Percentiles rank a stretch among this genome's conserved stretches.
Conservation (phyloP, 92 coral and sea anemone genomes). For the Anthopleura xanthogrammica region DNA sequence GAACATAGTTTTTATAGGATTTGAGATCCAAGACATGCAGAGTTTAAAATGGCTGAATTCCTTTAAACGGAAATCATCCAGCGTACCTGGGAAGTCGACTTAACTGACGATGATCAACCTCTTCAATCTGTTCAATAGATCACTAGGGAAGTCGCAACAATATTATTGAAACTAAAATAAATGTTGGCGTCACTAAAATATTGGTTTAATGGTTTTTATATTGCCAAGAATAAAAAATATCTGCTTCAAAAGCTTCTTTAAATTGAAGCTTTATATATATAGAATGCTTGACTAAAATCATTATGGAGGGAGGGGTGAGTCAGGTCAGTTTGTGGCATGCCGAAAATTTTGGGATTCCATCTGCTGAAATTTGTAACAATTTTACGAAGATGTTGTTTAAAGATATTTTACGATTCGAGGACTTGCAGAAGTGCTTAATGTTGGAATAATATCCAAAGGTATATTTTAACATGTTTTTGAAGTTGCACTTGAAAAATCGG, state of each 20-base stretch:
- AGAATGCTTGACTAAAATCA: neutral
- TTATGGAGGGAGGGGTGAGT: neutral
- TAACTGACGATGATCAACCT: neutral
- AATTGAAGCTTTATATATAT: neutral
- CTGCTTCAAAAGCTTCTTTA: neutral
- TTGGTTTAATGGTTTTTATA: neutral
- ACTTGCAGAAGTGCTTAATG: no score
- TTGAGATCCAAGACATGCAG: neutral
- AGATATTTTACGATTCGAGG: no score
- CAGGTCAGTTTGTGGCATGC: neutral
- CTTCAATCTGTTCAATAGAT: neutral
- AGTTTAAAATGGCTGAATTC: neutral
- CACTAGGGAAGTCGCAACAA: neutral
- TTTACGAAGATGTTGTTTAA: no score
- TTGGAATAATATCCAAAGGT: no score
- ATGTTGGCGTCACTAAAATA: neutral
- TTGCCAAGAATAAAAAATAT: neutral
- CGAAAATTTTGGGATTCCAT: neutral
- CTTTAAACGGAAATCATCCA: neutral
- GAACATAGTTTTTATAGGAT: neutral
- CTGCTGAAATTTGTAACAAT: neutral
- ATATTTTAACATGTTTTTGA: no score
- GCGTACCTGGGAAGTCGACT: neutral
- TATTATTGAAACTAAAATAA: neutral
- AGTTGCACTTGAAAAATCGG: no score